Conservation (phyloP, 2,113 vertebrate genomes). For the Terrapene triunguis region DNA sequence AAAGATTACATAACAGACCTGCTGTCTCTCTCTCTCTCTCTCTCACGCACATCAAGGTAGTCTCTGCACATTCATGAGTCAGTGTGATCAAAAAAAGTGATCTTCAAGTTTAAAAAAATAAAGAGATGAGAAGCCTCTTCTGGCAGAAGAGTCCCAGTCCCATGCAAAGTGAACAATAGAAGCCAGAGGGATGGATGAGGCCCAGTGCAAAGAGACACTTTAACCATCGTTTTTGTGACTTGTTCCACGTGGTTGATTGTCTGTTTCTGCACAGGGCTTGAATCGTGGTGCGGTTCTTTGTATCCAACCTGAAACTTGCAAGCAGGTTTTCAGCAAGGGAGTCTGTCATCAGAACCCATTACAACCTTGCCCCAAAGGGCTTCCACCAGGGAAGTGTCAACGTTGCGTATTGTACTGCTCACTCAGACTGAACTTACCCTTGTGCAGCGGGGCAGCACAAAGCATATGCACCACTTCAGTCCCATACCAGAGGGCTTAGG, state of each 20-base stretch:
- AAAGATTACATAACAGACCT: slow-evolving; percentile 43
- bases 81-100: not conserved
- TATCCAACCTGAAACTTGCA: accelerated
- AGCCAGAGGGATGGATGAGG: not conserved
- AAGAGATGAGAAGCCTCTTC: not conserved
- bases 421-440: not conserved
- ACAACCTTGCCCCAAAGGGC: accelerated
- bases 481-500: not conserved
- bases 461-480: not conserved
- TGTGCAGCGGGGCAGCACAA: too few relatives aligned
- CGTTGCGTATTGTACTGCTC: not conserved
- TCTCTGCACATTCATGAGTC: slow-evolving; percentile 10
- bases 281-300: accelerated
- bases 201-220: not conserved
- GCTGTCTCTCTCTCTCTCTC: not conserved
- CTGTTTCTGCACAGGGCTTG: accelerated
- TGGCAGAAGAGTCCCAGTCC: not conserved
- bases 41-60: not conserved
- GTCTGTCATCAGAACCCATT: accelerated
- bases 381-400: accelerated
- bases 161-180: not conserved
- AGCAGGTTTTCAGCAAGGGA: accelerated
- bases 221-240: not conserved
- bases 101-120: not conserved
- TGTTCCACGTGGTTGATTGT: accelerated